These are phyloP conservation scores for Marmota monax DNA, from an alignment of 2,113 vertebrate genomes.

Conservation along the genomic window DNA sequence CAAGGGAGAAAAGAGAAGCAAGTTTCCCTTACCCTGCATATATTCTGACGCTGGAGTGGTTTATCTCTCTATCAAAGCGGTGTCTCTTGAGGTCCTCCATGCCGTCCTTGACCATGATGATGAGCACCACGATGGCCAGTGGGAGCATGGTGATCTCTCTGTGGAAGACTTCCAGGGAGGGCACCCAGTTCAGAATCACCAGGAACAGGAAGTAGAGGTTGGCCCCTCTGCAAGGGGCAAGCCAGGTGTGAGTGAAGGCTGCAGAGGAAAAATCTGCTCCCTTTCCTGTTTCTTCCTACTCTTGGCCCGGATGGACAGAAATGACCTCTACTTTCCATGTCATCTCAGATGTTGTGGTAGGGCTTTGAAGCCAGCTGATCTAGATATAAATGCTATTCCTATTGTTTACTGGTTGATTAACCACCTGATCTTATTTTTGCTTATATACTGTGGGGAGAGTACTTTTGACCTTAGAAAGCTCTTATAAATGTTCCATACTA, in stretches of 20 bases:
- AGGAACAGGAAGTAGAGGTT: conserved; percentile 89
- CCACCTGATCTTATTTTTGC: neutral
- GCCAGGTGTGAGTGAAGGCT: neutral
- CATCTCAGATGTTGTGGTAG: neutral
- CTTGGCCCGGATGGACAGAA: neutral
- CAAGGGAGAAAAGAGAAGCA: neutral
- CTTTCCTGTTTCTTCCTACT: neutral
- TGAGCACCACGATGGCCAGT: conserved; percentile 84
- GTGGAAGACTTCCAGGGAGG: conserved; percentile 88
- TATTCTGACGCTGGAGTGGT: conserved; percentile 82
- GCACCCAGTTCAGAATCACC: conserved; percentile 88
- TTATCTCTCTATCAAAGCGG: conserved; percentile 85
- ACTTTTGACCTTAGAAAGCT: neutral
- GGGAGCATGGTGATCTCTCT: conserved; percentile 88
- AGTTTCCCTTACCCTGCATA: conserved; percentile 86
- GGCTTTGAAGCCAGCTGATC: neutral
- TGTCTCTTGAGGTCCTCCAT: conserved; percentile 87
- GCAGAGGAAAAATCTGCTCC: neutral
- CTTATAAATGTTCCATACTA: neutral
- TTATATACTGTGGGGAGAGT: neutral
- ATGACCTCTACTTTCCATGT: neutral
- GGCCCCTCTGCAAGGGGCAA: conserved; percentile 84
- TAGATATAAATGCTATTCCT: neutral
- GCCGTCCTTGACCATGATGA: conserved; percentile 87
- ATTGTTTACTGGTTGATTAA: neutral